Percentiles rank a stretch among this genome's conserved stretches.
Evolutionary conservation across 2,797 vertebrate species (phyloP).

Genomic region (Lithobates sylvaticus): DNA sequence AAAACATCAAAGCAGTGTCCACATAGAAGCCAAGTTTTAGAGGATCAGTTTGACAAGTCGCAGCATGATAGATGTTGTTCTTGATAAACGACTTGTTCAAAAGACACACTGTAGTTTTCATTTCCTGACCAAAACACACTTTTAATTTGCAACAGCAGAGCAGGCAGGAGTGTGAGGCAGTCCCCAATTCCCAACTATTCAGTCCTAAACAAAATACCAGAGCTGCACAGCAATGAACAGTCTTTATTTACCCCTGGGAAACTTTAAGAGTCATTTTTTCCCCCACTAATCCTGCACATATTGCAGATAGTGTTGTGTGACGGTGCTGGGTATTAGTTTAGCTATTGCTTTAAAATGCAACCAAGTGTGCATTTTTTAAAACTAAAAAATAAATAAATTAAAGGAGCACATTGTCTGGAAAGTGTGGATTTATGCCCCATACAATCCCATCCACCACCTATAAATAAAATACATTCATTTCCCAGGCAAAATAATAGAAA

Average conservation of each 20-base stretch:
- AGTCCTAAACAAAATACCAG: slow-evolving; percentile 65
- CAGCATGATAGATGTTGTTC: slow-evolving; percentile 84
- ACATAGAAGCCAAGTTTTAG: slow-evolving; percentile 79
- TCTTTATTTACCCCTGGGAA: slow-evolving; percentile 57
- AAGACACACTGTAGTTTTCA: slow-evolving; percentile 87
- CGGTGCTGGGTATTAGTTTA: neutral
- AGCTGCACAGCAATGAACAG: slow-evolving; percentile 63
- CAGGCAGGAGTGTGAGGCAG: slow-evolving; percentile 75
- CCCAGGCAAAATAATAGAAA: slow-evolving; percentile 1
- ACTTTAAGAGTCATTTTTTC: neutral
- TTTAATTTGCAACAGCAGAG: slow-evolving; percentile 86
- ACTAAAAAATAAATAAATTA: neutral
- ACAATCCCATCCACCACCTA: neutral
- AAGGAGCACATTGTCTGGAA: neutral
- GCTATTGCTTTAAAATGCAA: neutral
- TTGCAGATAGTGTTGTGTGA: slow-evolving; percentile 18
- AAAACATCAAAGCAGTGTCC: slow-evolving; percentile 80
- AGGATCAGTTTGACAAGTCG: slow-evolving; percentile 83
- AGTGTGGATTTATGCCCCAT: neutral
- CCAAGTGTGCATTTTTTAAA: neutral
- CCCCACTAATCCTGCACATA: slow-evolving; percentile 23
- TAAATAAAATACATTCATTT: slow-evolving; percentile 23
- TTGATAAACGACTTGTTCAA: slow-evolving; percentile 87
- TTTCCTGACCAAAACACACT: slow-evolving; percentile 87
- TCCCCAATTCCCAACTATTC: slow-evolving; percentile 76